A percentile compares a stretch with the other conserved stretches of the same genome.
These are phyloP conservation scores for Peromyscus melanophrys DNA, from an alignment of 2,797 vertebrate genomes.

Conservation along the genomic window DNA sequence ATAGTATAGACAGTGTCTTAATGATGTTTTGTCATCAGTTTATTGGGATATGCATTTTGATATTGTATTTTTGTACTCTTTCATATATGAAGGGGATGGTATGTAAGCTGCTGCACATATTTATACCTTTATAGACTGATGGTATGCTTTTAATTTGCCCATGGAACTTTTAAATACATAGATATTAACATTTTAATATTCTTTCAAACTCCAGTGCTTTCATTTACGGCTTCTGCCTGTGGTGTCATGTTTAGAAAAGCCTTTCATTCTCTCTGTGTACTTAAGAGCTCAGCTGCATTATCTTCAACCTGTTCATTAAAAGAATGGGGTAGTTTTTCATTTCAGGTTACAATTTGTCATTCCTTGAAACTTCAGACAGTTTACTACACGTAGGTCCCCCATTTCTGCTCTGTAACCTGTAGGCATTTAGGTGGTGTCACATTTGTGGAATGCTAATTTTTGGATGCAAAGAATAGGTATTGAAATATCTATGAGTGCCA, in stretches of 20 bases:
- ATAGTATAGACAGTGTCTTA: not conserved
- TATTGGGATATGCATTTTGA: not conserved
- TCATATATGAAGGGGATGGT: not conserved
- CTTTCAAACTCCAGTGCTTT: not conserved
- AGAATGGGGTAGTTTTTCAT: not conserved
- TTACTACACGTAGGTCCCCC: not conserved
- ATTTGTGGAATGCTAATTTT: constrained; percentile 19
- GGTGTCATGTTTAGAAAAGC: not conserved
- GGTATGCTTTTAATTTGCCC: constrained; percentile 13
- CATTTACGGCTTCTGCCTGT: not conserved
- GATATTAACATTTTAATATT: not conserved
- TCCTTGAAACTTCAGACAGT: not conserved
- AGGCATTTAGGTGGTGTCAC: not conserved
- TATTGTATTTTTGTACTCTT: not conserved
- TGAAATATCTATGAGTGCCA: not conserved
- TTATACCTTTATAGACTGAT: not conserved
- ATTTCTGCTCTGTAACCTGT: not conserved
- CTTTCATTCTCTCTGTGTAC: not conserved
- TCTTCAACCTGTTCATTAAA: constrained; percentile 2
- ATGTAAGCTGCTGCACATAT: not conserved
- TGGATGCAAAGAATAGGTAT: not conserved
- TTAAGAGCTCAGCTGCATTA: not conserved
- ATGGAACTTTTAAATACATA: not conserved
- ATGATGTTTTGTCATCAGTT: not conserved
- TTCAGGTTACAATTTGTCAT: constrained; percentile 11